Evolutionary conservation across 2,888 invertebrate species (phyloP).

Genomic region (Sarcophaga subvicina): DNA sequence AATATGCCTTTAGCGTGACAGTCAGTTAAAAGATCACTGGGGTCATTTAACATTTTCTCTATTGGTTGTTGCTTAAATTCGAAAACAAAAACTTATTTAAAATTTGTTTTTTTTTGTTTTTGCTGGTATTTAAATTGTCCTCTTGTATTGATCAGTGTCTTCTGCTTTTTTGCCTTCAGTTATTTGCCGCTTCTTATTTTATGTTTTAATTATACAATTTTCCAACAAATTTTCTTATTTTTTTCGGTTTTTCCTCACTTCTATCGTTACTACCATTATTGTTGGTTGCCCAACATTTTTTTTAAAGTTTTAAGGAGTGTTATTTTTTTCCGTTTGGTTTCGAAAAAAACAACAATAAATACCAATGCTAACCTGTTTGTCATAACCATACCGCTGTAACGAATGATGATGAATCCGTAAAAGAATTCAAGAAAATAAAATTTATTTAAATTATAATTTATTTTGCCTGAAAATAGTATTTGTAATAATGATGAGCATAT

Average conservation of each 20-base stretch:
- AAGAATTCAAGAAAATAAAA: slow-evolving; percentile 55
- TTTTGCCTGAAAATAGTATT: slow-evolving; percentile 13
- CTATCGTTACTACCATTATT: slow-evolving; percentile 6
- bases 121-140: slow-evolving; percentile 59
- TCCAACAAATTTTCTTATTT: slow-evolving; percentile 10
- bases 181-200: slow-evolving; percentile 40
- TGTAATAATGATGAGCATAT: not conserved
- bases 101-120: slow-evolving; percentile 17
- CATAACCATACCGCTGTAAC: slow-evolving; percentile 20
- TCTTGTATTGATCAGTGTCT: slow-evolving; percentile 28
- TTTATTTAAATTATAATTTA: slow-evolving; percentile 46
- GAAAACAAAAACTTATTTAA: not conserved
- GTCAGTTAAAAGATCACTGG: slow-evolving; percentile 60
- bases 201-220: slow-evolving; percentile 65
- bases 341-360: not conserved
- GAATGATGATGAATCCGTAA: slow-evolving; percentile 59
- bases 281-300: slow-evolving; percentile 50
- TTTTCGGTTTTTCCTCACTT: slow-evolving; percentile 17
- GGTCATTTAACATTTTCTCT: slow-evolving; percentile 58
- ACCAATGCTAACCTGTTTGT: slow-evolving; percentile 39
- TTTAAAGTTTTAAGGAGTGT: slow-evolving; percentile 62
- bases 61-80: not conserved
- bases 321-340: slow-evolving; percentile 13
- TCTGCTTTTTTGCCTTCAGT: slow-evolving; percentile 33
- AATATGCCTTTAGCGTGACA: slow-evolving; percentile 54